phyloP scores from a whole-genome alignment of 1,140 invertebrate species.

The Phortica variegata region DNA sequence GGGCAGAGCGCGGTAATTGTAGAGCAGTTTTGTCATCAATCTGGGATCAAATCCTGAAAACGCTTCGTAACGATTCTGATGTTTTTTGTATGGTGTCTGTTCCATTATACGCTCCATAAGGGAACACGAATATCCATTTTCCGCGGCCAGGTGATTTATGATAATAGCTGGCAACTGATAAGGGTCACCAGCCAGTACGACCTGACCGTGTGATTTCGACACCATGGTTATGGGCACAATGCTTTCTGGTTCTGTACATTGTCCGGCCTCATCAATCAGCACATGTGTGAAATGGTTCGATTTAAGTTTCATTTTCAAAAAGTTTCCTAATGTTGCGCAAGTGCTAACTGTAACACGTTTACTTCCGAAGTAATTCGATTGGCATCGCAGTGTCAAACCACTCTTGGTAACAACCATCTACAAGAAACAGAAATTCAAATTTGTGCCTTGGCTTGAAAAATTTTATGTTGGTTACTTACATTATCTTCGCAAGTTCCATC shows the following conservation, averaged over 20 bases:
- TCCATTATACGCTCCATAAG: conserved; percentile 69
- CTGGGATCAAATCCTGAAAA: conserved; percentile 64
- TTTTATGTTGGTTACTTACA: conserved; percentile 25
- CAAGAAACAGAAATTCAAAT: conserved; percentile 1
- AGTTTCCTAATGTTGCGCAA: conserved; percentile 68
- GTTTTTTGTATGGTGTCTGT: conserved; percentile 66
- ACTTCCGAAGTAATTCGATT: conserved; percentile 63
- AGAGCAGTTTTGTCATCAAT: conserved; percentile 69
- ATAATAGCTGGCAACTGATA: conserved; percentile 85
- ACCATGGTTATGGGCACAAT: conserved; percentile 69
- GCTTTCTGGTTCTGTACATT: conserved; percentile 86
- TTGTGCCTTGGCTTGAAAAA: not conserved
- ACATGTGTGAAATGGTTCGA: conserved; percentile 81
- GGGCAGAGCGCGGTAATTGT: conserved; percentile 77
- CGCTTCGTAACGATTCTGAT: conserved; percentile 57
- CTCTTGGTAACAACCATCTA: conserved; percentile 27
- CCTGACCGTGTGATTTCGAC: conserved; percentile 63
- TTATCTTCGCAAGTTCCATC: conserved; percentile 58
- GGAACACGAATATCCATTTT: conserved; percentile 70
- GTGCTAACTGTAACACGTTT: conserved; percentile 80
- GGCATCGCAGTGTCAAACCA: conserved; percentile 59
- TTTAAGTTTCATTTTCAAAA: conserved; percentile 67
- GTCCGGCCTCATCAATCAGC: conserved; percentile 87
- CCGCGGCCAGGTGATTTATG: conserved; percentile 64
- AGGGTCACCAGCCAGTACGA: conserved; percentile 86